These are phyloP conservation scores for Neria commutata DNA, from an alignment of 2,888 invertebrate species.

Conservation along the genomic window DNA sequence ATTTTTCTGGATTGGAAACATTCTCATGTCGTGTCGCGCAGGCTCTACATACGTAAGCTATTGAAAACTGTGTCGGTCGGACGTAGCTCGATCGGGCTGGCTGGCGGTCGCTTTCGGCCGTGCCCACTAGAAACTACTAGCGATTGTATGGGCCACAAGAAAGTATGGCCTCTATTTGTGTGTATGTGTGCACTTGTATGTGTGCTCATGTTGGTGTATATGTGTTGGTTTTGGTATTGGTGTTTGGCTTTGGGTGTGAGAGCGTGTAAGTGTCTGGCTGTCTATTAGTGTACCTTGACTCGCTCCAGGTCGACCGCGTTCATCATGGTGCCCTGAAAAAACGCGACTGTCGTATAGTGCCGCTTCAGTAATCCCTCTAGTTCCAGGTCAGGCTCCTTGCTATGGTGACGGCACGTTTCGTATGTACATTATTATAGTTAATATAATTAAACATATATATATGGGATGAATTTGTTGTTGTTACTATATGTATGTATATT, in stretches of 20 bases:
- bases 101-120: not conserved
- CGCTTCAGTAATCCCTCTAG: constrained; percentile 99
- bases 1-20: no score
- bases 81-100: no score
- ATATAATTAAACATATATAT: constrained; percentile 23
- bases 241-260: constrained; percentile 16
- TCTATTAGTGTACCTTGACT: constrained; percentile 85
- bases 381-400: constrained; percentile 99
- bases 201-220: constrained; percentile 13
- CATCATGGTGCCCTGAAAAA: constrained; percentile 99
- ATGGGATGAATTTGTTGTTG: constrained; percentile 21
- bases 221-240: constrained; percentile 19
- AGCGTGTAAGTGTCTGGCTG: constrained; percentile 26
- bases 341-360: constrained; percentile 99
- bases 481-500: constrained; percentile 4
- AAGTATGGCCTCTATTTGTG: constrained; percentile 17
- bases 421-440: no score
- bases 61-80: no score
- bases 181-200: constrained; percentile 23
- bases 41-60: no score
- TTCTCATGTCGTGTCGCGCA: no score
- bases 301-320: constrained; percentile 99
- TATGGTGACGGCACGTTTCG: constrained; percentile 59
- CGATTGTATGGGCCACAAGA: not conserved
- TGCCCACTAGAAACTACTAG: not conserved